Evolutionary conservation across 2,888 invertebrate species (phyloP), one percentile per base, ranked within the genome.

Genomic region (Parnassius smintheus): DNA sequence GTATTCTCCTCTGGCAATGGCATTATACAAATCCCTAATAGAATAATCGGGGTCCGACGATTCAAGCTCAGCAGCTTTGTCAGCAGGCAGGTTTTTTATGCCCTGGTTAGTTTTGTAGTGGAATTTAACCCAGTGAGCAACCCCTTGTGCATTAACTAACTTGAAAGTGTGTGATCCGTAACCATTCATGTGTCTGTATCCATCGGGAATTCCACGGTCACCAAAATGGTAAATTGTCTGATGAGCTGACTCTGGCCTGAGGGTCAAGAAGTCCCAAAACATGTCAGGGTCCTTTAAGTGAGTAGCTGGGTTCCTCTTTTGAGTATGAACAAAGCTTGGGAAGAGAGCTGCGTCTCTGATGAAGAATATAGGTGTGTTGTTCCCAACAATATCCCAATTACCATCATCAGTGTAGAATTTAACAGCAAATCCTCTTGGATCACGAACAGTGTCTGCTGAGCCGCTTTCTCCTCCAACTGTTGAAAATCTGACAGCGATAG

Each of bases 91-190:
- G 80, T 96, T 96, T 82, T 96, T 96, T 69, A 98, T 96, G 42
- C 97, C 97, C 86, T 98, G 98, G 83, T 98, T 94, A 22, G 97
- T 96, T 93, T 97, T 98, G 82, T 94, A 96, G 82, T 98, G 98
- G 93, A 98, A 98, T 92, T 98, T 99, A 67, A 96, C 97, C 89
- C 96, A 98, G 70, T 96, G 93, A 2, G 94, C 88, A 54, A 96
- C 94, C 1, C 95, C 94, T 62, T 95, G 92, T 9, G 92, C 93
- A 86, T 98, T 98, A 2, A 98, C 93, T 68, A 98, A 83, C 81
- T 98, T 98, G 83, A 97, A 99, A 0, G 98, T 98, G 82, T 98
- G 98, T 0, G 97, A 97, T 7, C 98, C 98, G 78, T 98, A 98
- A 50, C 98, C 98, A 79, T 98, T 97, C 98, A 99, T 98, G 82